These are phyloP conservation scores for Kobus ellipsiprymnus DNA, from an alignment of 2,113 vertebrate species.

Conservation along the genomic window DNA sequence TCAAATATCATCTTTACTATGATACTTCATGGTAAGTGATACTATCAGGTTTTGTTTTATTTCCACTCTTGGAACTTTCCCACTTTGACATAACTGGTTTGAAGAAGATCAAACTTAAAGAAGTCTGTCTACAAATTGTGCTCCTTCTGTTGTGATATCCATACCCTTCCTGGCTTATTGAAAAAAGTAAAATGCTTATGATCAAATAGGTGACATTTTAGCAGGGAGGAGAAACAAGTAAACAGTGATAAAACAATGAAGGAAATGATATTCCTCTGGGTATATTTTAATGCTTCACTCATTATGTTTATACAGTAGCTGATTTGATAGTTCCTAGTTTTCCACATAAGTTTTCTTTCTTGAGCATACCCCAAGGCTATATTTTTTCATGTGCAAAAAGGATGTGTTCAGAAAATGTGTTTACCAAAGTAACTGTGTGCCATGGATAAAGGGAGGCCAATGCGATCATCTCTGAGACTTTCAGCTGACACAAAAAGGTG, in stretches of 20 bases:
- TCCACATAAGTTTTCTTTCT: conserved; percentile 45
- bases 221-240: neutral
- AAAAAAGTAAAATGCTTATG: neutral
- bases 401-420: conserved; percentile 39
- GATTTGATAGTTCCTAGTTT: conserved; percentile 57
- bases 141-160: neutral
- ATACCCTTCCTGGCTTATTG: neutral
- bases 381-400: conserved; percentile 58
- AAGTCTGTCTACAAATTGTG: neutral
- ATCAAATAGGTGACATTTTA: neutral
- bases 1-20: neutral
- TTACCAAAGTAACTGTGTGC: conserved; percentile 48
- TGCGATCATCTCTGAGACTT: neutral
- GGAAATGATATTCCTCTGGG: neutral
- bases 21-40: neutral
- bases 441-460: neutral
- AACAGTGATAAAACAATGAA: neutral
- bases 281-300: conserved; percentile 41
- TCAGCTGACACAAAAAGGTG: neutral
- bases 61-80: neutral
- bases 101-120: neutral
- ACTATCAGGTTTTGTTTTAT: neutral
- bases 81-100: neutral
- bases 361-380: conserved; percentile 16
- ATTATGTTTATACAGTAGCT: conserved; percentile 60